A percentile compares a stretch with the other conserved stretches of the same genome.
Conservation (phyloP, 2,113 vertebrate genomes). For the Odocoileus virginianus region DNA sequence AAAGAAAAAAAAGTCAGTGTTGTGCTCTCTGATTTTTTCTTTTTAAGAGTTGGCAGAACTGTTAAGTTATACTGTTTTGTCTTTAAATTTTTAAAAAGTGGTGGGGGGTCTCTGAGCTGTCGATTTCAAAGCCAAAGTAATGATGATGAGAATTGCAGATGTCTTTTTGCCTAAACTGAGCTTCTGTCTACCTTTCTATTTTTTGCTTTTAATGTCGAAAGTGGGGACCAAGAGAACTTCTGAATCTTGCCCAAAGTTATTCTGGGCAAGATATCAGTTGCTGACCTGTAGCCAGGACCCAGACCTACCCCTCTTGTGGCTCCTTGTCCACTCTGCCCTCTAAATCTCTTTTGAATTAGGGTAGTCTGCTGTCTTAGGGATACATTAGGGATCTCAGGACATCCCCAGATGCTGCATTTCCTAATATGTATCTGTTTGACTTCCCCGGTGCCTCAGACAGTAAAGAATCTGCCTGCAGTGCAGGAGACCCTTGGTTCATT, state of each 20-base stretch:
- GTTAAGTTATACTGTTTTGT: conserved; percentile 58
- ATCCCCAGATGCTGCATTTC: not conserved
- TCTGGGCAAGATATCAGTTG: not conserved
- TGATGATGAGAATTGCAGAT: conserved; percentile 67
- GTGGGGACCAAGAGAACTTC: not conserved
- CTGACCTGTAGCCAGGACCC: not conserved
- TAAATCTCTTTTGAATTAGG: not conserved
- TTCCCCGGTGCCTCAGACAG: not conserved
- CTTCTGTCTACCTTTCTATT: not conserved
- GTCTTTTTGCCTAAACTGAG: conserved; percentile 25
- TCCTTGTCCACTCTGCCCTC: not conserved
- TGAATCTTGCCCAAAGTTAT: conserved; percentile 5
- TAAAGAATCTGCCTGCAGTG: not conserved
- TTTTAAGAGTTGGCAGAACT: conserved; percentile 47
- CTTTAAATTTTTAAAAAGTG: conserved; percentile 36
- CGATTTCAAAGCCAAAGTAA: conserved; percentile 58
- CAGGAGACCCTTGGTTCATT: not conserved
- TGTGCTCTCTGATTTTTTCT: conserved; percentile 33
- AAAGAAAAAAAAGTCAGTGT: not conserved
- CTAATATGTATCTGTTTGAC: not conserved
- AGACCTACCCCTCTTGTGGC: not conserved
- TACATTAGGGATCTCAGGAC: not conserved
- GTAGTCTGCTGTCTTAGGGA: not conserved
- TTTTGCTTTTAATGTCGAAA: not conserved
- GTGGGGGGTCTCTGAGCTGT: conserved; percentile 13